A percentile compares a stretch with the other conserved stretches of the same genome.
phyloP scores from a whole-genome alignment of 2,113 vertebrate species.

The Zingel zingel region DNA sequence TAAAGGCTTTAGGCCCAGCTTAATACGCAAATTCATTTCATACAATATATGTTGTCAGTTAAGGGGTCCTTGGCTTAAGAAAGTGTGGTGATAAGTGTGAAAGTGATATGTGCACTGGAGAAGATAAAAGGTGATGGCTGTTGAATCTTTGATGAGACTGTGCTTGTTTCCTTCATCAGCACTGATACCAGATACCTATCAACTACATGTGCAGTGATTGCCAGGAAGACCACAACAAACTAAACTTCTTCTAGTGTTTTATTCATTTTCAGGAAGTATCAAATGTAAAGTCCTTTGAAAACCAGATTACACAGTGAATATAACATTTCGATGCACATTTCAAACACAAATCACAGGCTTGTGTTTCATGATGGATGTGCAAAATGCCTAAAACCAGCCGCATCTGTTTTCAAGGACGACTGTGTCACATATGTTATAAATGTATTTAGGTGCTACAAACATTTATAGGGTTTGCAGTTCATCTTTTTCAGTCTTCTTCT shows the following conservation, averaged over 20 bases:
- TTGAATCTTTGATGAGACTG: constrained; percentile 55
- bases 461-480: neutral
- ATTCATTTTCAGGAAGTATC: constrained; percentile 15
- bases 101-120: constrained; percentile 12
- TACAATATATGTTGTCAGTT: too few species aligned
- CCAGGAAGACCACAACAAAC: neutral
- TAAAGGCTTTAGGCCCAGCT: too few species aligned
- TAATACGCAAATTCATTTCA: too few species aligned
- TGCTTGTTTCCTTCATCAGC: constrained; percentile 17
- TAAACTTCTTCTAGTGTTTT: neutral
- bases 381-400: neutral
- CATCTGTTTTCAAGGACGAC: neutral
- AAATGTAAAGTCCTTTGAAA: neutral
- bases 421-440: neutral
- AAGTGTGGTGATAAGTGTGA: too few species aligned
- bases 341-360: constrained; percentile 1
- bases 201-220: constrained; percentile 7
- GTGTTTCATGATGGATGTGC: constrained; percentile 1
- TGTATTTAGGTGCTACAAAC: neutral
- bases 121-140: constrained; percentile 21
- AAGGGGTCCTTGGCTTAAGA: too few species aligned
- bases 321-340: neutral
- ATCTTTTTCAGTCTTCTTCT: constrained; percentile 37
- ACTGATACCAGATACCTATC: constrained; percentile 29
- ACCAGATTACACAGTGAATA: neutral